Evolutionary conservation across 2,888 invertebrate genomes (phyloP).

Genomic region (Ennomos fuscantarius): DNA sequence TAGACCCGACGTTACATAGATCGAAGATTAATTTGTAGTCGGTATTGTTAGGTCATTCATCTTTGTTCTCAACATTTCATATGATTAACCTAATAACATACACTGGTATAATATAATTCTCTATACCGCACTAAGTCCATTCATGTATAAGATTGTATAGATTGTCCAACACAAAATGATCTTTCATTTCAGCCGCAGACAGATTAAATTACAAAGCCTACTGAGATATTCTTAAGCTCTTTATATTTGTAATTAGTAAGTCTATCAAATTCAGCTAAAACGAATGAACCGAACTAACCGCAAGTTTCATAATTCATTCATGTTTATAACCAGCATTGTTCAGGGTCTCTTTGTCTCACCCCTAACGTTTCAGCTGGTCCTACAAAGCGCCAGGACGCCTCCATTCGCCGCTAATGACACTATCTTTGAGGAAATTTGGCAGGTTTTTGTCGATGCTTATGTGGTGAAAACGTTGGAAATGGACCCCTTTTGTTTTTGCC

Average conservation of each 20-base stretch:
- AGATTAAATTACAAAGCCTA: not conserved
- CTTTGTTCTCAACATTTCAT: not conserved
- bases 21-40: constrained; percentile 24
- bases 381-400: constrained; percentile 35
- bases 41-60: constrained; percentile 8
- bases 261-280: constrained; percentile 37
- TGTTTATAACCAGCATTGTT: constrained; percentile 37
- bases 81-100: too few species aligned
- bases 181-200: too few species aligned
- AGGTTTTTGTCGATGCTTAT: constrained; percentile 40
- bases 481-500: constrained; percentile 37
- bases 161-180: too few species aligned
- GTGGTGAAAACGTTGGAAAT: constrained; percentile 33
- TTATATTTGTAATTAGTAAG: constrained; percentile 28
- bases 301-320: constrained; percentile 35
- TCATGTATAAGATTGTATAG: too few species aligned
- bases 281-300: constrained; percentile 37
- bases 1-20: constrained; percentile 30
- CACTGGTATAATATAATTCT: too few species aligned
- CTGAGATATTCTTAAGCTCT: constrained; percentile 1
- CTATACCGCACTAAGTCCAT: too few species aligned
- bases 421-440: constrained; percentile 54
- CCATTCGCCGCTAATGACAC: constrained; percentile 60
- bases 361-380: constrained; percentile 24
- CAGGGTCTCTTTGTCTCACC: constrained; percentile 31